These are phyloP conservation scores for Embiotoca jacksoni DNA, from an alignment of 2,113 vertebrate species.

Conservation along the genomic window DNA sequence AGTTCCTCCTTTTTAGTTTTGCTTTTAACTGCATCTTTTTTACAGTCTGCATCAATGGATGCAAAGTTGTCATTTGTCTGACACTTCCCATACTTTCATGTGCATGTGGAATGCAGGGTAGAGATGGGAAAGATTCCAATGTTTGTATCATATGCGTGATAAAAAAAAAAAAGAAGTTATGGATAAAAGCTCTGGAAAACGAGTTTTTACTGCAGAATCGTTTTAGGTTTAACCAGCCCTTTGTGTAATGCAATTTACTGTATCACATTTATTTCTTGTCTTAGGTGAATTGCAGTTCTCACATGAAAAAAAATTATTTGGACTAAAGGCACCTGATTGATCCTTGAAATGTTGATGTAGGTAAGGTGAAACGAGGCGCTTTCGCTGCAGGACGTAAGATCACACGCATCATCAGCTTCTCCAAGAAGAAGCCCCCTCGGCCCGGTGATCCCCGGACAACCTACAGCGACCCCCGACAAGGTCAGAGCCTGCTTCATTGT, in stretches of 20 bases:
- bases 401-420: constrained; percentile 97
- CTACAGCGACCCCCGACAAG: constrained; percentile 90
- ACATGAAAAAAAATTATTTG: not conserved
- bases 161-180: too few relatives aligned
- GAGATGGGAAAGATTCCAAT: too few relatives aligned
- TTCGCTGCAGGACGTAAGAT: constrained; percentile 96
- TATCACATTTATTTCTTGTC: too few relatives aligned
- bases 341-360: constrained; percentile 66
- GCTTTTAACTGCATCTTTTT: too few relatives aligned
- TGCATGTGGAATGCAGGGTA: too few relatives aligned
- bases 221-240: too few relatives aligned
- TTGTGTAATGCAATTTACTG: too few relatives aligned
- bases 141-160: too few relatives aligned
- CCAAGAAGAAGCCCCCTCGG: constrained; percentile 91
- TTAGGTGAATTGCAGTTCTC: not conserved
- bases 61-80: not conserved
- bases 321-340: not conserved
- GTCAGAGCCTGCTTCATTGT: constrained; percentile 70
- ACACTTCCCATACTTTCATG: too few relatives aligned
- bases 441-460: constrained; percentile 83
- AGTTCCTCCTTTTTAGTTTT: not conserved
- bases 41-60: not conserved
- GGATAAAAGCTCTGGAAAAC: too few relatives aligned
- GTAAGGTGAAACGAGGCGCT: constrained; percentile 91
- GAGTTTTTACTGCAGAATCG: too few relatives aligned